These are phyloP conservation scores for Cisticola juncidis DNA, from an alignment of 2,113 vertebrate genomes.

Conservation along the genomic window DNA sequence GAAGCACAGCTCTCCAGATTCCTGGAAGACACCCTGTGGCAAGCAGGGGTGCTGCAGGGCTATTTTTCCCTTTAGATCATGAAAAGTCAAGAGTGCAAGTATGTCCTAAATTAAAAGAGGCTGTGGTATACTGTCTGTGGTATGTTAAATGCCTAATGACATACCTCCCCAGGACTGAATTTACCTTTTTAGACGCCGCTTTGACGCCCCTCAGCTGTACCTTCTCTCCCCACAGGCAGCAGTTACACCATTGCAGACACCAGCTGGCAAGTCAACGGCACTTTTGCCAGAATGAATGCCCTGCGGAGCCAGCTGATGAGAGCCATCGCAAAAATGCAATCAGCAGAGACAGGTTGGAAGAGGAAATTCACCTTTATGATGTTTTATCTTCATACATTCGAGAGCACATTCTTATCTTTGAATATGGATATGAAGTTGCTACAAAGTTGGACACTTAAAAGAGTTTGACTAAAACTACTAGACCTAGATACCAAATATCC, in stretches of 20 bases:
- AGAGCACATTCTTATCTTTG: background rate
- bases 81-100: background rate
- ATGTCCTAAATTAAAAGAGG: background rate
- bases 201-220: background rate
- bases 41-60: background rate
- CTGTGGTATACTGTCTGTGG: background rate
- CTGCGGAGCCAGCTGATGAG: conserved; percentile 74
- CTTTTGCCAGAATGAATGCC: conserved; percentile 74
- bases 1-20: background rate
- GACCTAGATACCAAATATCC: background rate
- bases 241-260: conserved; percentile 73
- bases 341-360: conserved; percentile 80
- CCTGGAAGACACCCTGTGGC: background rate
- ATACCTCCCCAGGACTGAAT: background rate
- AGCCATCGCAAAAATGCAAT: conserved; percentile 71
- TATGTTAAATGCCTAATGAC: background rate
- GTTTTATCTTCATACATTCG: background rate
- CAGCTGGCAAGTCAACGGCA: conserved; percentile 79
- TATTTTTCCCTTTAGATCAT: background rate
- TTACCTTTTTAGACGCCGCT: background rate
- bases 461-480: background rate
- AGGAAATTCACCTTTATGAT: background rate
- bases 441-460: background rate
- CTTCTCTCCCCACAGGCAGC: conserved; percentile 71
- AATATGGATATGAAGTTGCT: background rate